phyloP scores from a whole-genome alignment of 2,113 vertebrate genomes.

The Ciconia stormi region DNA sequence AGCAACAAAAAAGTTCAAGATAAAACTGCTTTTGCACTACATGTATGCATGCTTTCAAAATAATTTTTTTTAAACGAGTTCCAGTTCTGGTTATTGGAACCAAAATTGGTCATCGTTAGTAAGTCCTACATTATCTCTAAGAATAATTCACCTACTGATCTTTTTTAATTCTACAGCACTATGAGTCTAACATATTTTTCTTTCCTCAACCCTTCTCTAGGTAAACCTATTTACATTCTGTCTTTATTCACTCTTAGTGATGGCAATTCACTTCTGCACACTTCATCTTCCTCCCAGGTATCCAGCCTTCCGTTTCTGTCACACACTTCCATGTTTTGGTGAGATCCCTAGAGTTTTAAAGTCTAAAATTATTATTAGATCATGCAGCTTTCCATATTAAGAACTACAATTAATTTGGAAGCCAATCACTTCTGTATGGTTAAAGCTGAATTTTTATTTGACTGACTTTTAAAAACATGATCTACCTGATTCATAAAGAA shows the following conservation, averaged over 20 bases:
- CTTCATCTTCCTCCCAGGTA: neutral
- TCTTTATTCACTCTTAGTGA: neutral
- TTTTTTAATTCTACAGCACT: neutral
- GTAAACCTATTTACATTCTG: neutral
- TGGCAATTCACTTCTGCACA: neutral
- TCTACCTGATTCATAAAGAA: neutral
- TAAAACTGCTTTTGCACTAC: neutral
- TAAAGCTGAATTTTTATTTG: neutral
- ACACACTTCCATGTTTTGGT: neutral
- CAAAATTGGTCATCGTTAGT: neutral
- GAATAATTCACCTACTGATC: neutral
- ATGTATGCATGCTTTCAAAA: neutral
- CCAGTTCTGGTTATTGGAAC: neutral
- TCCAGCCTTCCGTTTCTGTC: neutral
- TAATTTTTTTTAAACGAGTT: neutral
- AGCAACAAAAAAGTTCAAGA: neutral
- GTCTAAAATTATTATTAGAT: neutral
- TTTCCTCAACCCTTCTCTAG: neutral
- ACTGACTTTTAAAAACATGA: neutral
- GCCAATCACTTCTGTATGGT: neutral
- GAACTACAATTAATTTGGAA: neutral
- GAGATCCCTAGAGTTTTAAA: neutral
- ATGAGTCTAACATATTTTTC: neutral
- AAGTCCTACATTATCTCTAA: neutral
- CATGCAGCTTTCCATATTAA: neutral